phyloP scores from a whole-genome alignment of 2,797 vertebrate species.

The Sebastolobus alascanus region DNA sequence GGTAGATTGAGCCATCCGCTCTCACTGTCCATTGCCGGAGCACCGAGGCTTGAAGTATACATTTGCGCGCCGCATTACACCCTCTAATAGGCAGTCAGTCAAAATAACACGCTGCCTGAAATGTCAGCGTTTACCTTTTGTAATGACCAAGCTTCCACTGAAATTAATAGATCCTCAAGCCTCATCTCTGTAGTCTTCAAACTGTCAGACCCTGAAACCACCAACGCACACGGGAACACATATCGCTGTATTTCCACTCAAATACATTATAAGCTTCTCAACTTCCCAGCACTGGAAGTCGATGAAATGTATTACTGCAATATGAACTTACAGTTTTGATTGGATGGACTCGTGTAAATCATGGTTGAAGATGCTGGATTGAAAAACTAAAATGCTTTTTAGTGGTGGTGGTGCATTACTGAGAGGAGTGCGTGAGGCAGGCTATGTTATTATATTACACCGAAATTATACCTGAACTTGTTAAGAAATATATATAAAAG shows the following conservation, averaged over 20 bases:
- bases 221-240: background rate
- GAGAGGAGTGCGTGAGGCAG: background rate
- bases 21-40: slow-evolving; percentile 70
- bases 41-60: slow-evolving; percentile 82
- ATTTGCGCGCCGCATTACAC: slow-evolving; percentile 81
- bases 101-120: slow-evolving; percentile 80
- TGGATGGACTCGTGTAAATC: slow-evolving; percentile 33
- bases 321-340: slow-evolving; percentile 33
- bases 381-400: slow-evolving; percentile 6
- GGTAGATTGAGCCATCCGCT: slow-evolving; percentile 69
- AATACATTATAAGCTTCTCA: background rate
- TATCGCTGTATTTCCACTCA: background rate
- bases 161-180: slow-evolving; percentile 75
- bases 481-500: background rate
- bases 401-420: background rate
- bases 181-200: slow-evolving; percentile 57
- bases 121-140: slow-evolving; percentile 81
- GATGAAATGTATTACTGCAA: slow-evolving; percentile 23
- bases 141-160: slow-evolving; percentile 71
- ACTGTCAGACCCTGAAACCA: slow-evolving; percentile 56
- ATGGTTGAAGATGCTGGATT: slow-evolving; percentile 27
- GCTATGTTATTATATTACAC: background rate
- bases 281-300: slow-evolving; percentile 11
- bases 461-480: background rate
- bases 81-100: slow-evolving; percentile 82